A percentile compares a stretch with the other conserved stretches of the same genome.
phyloP scores from a whole-genome alignment of 2,888 invertebrate species.

The Cyclophora punctaria region DNA sequence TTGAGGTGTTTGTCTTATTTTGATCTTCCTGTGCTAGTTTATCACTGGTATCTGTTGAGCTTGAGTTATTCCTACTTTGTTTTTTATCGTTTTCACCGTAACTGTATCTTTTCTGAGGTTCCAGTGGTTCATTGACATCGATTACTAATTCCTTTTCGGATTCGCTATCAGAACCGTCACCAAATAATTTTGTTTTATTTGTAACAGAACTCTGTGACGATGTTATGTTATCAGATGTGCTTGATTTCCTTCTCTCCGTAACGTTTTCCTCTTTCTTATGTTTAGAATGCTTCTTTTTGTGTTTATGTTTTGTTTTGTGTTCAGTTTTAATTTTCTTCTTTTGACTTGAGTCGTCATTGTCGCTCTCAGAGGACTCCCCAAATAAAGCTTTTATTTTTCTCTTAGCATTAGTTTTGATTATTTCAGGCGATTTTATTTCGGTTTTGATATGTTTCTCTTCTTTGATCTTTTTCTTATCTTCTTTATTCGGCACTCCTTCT shows the following conservation, averaged over 20 bases:
- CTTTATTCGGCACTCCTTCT: constrained; percentile 44
- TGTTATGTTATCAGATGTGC: not conserved
- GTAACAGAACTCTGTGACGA: constrained; percentile 1
- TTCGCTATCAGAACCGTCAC: constrained; percentile 32
- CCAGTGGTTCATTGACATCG: constrained; percentile 25
- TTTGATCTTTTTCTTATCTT: constrained; percentile 9
- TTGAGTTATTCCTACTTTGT: constrained; percentile 7
- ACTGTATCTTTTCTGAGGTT: not conserved
- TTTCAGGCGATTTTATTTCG: constrained; percentile 28
- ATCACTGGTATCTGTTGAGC: not conserved
- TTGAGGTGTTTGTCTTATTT: not conserved
- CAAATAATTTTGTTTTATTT: constrained; percentile 16
- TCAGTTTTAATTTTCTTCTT: constrained; percentile 36
- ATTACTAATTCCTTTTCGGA: constrained; percentile 50
- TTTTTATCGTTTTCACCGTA: constrained; percentile 7
- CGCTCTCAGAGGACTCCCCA: constrained; percentile 69
- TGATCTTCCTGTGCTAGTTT: not conserved
- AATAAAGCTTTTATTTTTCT: constrained; percentile 68
- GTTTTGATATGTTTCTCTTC: not conserved
- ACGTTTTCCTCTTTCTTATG: constrained; percentile 7
- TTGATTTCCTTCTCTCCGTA: not conserved
- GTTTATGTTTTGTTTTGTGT: constrained; percentile 21
- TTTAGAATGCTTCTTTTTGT: constrained; percentile 17
- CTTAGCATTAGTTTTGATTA: constrained; percentile 42
- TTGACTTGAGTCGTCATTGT: constrained; percentile 19